Percentiles rank a stretch among this genome's conserved stretches.
These are phyloP conservation scores for Standfussiana lucernea DNA, from an alignment of 2,888 invertebrate genomes.

Conservation along the genomic window DNA sequence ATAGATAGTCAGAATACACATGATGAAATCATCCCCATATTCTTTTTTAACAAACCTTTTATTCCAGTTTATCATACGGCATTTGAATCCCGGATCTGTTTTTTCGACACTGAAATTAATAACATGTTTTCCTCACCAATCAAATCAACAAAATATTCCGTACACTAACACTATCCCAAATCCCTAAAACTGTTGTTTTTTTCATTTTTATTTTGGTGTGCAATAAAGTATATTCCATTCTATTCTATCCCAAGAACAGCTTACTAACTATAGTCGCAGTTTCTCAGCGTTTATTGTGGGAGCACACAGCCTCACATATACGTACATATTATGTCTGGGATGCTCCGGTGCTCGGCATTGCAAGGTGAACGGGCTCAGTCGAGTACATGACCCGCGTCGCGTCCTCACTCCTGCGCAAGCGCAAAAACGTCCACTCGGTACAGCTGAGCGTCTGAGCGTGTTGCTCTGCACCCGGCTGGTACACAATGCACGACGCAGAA, in stretches of 20 bases:
- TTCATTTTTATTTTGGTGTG: no score
- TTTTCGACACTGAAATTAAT: not conserved
- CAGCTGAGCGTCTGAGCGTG: constrained; percentile 61
- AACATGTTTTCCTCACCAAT: not conserved
- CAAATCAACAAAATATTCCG: not conserved
- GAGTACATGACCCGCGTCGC: constrained; percentile 69
- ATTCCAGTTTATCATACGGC: not conserved
- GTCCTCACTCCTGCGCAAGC: constrained; percentile 65
- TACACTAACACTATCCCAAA: not conserved
- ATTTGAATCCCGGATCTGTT: not conserved
- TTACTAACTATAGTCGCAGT: not conserved
- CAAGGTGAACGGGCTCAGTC: constrained; percentile 84
- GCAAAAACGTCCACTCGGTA: constrained; percentile 68
- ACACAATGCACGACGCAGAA: constrained; percentile 16
- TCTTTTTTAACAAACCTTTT: not conserved
- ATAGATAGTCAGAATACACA: not conserved
- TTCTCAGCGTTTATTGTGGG: constrained; percentile 2
- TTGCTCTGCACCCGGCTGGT: constrained; percentile 16
- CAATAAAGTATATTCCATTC: no score
- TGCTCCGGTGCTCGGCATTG: constrained; percentile 84
- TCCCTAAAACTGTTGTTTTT: no score
- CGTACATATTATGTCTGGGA: constrained; percentile 40
- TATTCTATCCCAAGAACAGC: not conserved
- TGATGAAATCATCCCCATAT: not conserved
- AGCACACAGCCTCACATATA: constrained; percentile 22